phyloP scores from a whole-genome alignment of 2,797 vertebrate species.

The Ambastaia sidthimunki region DNA sequence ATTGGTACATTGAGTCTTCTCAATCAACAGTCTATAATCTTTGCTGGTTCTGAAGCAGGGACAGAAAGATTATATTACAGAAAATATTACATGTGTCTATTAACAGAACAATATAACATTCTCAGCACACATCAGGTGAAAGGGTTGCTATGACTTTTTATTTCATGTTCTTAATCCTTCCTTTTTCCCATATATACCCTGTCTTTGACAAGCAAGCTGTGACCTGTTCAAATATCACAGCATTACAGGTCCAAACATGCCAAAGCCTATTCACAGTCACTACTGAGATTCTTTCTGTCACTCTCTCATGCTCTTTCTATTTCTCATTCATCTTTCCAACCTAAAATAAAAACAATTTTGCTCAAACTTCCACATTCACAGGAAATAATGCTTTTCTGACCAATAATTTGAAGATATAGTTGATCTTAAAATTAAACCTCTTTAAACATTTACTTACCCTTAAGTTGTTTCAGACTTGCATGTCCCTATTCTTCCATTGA shows the following conservation, averaged over 20 bases:
- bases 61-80: neutral
- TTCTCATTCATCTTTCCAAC: neutral
- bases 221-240: slow-evolving; percentile 59
- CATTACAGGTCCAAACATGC: slow-evolving; percentile 54
- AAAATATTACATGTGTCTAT: slow-evolving; percentile 11
- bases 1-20: neutral
- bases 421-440: too few species aligned
- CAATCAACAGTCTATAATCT: neutral
- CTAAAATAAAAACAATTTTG: neutral
- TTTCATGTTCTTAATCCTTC: slow-evolving; percentile 24
- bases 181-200: slow-evolving; percentile 31
- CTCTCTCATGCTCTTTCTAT: slow-evolving; percentile 21
- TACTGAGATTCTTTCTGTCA: slow-evolving; percentile 29
- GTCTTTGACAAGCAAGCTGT: slow-evolving; percentile 45
- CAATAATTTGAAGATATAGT: neutral
- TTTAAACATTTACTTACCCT: too few species aligned
- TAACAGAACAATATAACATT: slow-evolving; percentile 34
- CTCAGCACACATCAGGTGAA: slow-evolving; percentile 1
- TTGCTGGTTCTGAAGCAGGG: neutral
- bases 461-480: too few species aligned
- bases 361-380: slow-evolving; percentile 4
- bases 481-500: too few species aligned
- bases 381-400: neutral
- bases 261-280: slow-evolving; percentile 42
- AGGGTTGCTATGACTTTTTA: slow-evolving; percentile 18